Base-by-base conservation (phyloP, 2,113 vertebrate species). In the Trogon surrucura region DNA sequence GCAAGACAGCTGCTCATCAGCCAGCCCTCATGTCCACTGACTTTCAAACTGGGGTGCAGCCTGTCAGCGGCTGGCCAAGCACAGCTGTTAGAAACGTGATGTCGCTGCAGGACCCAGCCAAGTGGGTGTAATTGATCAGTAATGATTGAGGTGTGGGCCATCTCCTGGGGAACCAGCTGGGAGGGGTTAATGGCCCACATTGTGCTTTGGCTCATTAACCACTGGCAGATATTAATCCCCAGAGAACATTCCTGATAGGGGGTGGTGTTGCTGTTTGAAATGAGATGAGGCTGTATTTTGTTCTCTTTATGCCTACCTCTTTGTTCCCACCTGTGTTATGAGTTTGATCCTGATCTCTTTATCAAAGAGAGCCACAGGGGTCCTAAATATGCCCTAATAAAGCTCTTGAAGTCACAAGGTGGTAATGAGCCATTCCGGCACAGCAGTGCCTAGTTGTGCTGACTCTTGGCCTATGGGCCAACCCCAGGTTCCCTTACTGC, bases 141-240 rank as follows among this genome's bases (percentile, higher is more conserved):
- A 89, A 89, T 69, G 90, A 92, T 72, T 41, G 75, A 97, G 85
- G 88, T 86, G 71, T 22, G 7, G 57, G 82, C 47, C 72, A 96
- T 95, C 95, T 97, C 95, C 89, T 11, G 1, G 79, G 60, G 81
- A 95, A 89, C 70, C 72, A 96, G 47, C 62, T 27, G 14, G 85
- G 85, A 93, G 75, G 86, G 95, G 23, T 93, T 97, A 96, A 97
- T 96, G 88, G 69, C 32, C 54, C 50, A 83, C 92, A 64, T 4
- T 47, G 13, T 75, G 61, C 54, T 95, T 60, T 79, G 95, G 88
- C 54, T 97, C 95, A 97, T 97, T 97, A 97, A 91, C 56, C 70
- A 1, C 86, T 58, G 19, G 56, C 62, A 89, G 82, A 91, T 91
- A 94, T 91, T 96, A 85, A 89, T 93, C 73, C 61, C 38, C 81